phyloP scores from a whole-genome alignment of 2,888 invertebrate genomes.

The Spodoptera exigua region DNA sequence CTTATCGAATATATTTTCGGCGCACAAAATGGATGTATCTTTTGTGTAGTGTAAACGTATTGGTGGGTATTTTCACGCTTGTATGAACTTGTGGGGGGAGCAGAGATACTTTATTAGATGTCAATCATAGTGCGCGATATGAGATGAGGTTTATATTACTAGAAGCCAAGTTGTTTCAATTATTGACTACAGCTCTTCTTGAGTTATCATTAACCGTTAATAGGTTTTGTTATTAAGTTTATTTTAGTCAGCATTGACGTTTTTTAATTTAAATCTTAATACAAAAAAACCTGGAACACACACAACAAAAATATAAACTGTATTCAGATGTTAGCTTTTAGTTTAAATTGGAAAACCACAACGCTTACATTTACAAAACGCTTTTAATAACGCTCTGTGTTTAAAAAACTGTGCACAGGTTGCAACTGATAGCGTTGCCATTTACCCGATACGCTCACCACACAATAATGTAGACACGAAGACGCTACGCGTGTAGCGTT shows the following conservation, averaged over 20 bases:
- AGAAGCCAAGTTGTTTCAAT: slow-evolving; percentile 18
- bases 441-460: slow-evolving; percentile 39
- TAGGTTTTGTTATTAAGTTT: too few species aligned
- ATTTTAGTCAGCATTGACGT: too few species aligned
- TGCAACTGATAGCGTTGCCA: slow-evolving; percentile 34
- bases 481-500: slow-evolving; percentile 53
- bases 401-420: slow-evolving; percentile 40
- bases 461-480: slow-evolving; percentile 48
- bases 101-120: slow-evolving; percentile 43
- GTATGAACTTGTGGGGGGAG: slow-evolving; percentile 29
- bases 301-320: too few species aligned
- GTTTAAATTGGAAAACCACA: slow-evolving; percentile 4
- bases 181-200: neutral
- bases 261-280: too few species aligned
- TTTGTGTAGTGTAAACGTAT: slow-evolving; percentile 38
- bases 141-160: slow-evolving; percentile 4
- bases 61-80: slow-evolving; percentile 41
- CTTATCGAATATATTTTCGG: slow-evolving; percentile 38
- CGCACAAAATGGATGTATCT: slow-evolving; percentile 38
- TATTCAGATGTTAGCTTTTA: neutral
- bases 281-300: too few species aligned
- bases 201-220: too few species aligned
- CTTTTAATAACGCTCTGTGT: slow-evolving; percentile 11
- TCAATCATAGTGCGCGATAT: slow-evolving; percentile 38
- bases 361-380: slow-evolving; percentile 1